These are phyloP conservation scores for Calcarius lapponicus DNA, from an alignment of 2,797 vertebrate genomes.

Conservation along the genomic window DNA sequence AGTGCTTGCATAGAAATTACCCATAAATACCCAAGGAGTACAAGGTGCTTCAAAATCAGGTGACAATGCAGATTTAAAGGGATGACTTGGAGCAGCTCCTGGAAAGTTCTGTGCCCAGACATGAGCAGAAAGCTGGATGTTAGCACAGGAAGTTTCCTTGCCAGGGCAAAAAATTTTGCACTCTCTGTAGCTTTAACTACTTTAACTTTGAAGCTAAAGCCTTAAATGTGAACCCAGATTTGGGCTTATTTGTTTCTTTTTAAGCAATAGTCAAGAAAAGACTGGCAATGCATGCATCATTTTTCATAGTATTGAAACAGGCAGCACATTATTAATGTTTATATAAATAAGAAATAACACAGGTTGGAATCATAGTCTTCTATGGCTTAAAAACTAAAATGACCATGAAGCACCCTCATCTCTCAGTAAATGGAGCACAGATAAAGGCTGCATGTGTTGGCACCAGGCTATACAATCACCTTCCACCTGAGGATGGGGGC, in stretches of 20 bases:
- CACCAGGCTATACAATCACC: accelerated
- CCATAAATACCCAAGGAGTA: not conserved
- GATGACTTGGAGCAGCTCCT: not conserved
- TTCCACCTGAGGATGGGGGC: not conserved
- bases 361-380: not conserved
- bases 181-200: not conserved
- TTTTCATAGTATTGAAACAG: not conserved
- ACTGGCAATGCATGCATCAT: not conserved
- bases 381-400: not conserved
- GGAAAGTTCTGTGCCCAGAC: not conserved
- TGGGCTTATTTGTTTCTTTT: not conserved
- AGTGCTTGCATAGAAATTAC: not conserved
- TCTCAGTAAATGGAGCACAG: not conserved
- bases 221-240: not conserved
- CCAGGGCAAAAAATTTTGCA: not conserved
- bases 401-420: not conserved
- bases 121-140: not conserved
- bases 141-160: not conserved
- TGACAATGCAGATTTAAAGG: not conserved
- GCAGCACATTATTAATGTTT: not conserved
- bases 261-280: not conserved
- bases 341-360: not conserved
- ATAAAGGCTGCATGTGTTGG: not conserved
- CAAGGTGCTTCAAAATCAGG: not conserved
- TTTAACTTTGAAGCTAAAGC: not conserved